Percentiles rank a stretch among this genome's conserved stretches.
Conservation (phyloP, 2,797 vertebrate genomes). For the Lophotriccus pileatus region DNA sequence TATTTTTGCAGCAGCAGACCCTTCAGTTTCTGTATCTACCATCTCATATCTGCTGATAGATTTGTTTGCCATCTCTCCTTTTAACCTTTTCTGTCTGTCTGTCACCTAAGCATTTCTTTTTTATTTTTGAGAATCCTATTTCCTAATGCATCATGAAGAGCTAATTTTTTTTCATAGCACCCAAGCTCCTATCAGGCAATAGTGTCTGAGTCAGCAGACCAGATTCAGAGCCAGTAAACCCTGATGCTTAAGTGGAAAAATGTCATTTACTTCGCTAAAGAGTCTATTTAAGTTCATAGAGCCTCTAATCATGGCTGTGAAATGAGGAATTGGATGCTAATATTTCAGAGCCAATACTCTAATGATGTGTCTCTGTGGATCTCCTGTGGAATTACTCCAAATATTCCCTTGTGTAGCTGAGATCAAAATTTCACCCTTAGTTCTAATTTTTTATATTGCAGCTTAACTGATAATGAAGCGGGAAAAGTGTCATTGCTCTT, state of each 20-base stretch:
- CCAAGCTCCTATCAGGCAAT: neutral
- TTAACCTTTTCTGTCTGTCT: neutral
- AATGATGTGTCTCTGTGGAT: constrained; percentile 37
- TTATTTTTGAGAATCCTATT: neutral
- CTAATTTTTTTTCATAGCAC: neutral
- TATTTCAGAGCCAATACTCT: constrained; percentile 47
- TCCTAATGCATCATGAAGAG: neutral
- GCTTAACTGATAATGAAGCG: constrained; percentile 15
- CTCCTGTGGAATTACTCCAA: constrained; percentile 34
- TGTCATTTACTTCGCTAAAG: constrained; percentile 1
- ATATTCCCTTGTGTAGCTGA: constrained; percentile 24
- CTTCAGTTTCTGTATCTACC: neutral
- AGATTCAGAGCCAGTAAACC: neutral
- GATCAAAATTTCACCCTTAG: constrained; percentile 37
- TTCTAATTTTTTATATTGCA: constrained; percentile 18
- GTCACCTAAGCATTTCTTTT: neutral
- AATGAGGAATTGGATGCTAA: constrained; percentile 41
- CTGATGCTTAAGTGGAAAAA: neutral
- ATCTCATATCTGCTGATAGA: neutral
- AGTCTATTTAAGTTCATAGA: constrained; percentile 39
- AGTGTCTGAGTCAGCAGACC: constrained; percentile 15
- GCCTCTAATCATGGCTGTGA: constrained; percentile 43
- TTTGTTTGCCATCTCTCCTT: neutral
- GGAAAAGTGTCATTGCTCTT: neutral
- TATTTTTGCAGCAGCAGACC: neutral